Percentiles rank a stretch among this genome's conserved stretches.
Conservation (phyloP, 2,888 invertebrate species). For the Dilophus febrilis region DNA sequence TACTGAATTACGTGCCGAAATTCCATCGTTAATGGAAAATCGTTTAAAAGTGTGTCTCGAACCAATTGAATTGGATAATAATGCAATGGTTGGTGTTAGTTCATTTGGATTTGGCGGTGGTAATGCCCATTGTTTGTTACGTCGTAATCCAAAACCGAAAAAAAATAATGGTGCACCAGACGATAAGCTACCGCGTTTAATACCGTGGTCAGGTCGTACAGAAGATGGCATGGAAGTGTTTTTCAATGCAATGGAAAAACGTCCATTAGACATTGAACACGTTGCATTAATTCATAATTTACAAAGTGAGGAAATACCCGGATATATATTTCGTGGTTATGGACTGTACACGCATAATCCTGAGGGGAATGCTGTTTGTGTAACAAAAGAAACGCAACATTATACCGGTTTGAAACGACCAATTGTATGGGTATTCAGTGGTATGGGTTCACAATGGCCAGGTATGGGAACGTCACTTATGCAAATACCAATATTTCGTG, state of each 20-base stretch:
- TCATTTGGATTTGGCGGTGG: constrained; percentile 91
- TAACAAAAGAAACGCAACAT: constrained; percentile 38
- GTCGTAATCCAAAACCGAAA: constrained; percentile 17
- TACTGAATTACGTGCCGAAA: constrained; percentile 39
- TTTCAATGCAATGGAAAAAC: constrained; percentile 42
- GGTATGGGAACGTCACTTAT: constrained; percentile 67
- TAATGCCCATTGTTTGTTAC: constrained; percentile 43
- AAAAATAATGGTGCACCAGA: constrained; percentile 39
- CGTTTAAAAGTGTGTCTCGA: constrained; percentile 56
- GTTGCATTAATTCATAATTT: constrained; percentile 41
- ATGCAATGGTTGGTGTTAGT: constrained; percentile 67
- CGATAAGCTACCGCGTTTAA: constrained; percentile 53
- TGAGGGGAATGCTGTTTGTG: constrained; percentile 17
- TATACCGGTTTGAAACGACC: constrained; percentile 47
- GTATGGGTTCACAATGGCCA: constrained; percentile 81
- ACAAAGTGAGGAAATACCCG: constrained; percentile 37
- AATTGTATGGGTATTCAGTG: constrained; percentile 79
- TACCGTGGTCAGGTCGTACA: constrained; percentile 62
- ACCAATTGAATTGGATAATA: constrained; percentile 49
- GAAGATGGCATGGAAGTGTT: constrained; percentile 52
- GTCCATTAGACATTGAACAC: constrained; percentile 43
- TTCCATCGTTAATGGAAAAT: constrained; percentile 42
- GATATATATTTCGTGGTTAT: constrained; percentile 63
- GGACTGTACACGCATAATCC: constrained; percentile 30
- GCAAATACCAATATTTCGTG: constrained; percentile 52